A percentile compares a stretch with the other conserved stretches of the same genome.
Evolutionary conservation across 2,888 invertebrate species (phyloP).

Genomic region (Polylopha cassiicola): DNA sequence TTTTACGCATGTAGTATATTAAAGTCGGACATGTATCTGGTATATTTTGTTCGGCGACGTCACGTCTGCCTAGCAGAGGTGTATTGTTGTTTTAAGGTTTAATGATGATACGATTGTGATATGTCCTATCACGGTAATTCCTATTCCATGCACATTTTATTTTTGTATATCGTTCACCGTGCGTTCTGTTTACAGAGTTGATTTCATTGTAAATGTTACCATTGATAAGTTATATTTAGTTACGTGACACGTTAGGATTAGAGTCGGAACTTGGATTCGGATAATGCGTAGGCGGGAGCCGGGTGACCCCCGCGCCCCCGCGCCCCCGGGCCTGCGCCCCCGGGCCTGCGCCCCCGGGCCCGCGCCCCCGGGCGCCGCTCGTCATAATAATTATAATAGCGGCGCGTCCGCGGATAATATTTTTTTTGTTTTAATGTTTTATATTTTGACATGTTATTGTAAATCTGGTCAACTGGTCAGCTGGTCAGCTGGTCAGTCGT

Average conservation of each 20-base stretch:
- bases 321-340: too few species aligned
- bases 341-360: too few species aligned
- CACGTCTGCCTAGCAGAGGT: conserved; percentile 30
- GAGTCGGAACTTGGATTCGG: conserved; percentile 26
- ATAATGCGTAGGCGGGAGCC: conserved; percentile 5
- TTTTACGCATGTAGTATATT: conserved; percentile 49
- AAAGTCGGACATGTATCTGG: conserved; percentile 45
- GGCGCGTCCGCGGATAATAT: conserved; percentile 12
- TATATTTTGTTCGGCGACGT: conserved; percentile 48
- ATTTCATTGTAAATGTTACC: conserved; percentile 74
- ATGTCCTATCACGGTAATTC: conserved; percentile 69
- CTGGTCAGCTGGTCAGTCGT: conserved; percentile 44
- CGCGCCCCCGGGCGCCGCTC: too few species aligned
- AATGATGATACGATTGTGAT: conserved; percentile 59
- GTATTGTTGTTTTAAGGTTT: conserved; percentile 44
- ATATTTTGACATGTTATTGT: conserved; percentile 28
- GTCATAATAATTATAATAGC: too few species aligned
- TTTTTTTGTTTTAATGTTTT: conserved; percentile 17
- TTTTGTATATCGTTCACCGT: conserved; percentile 65
- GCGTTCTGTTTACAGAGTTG: conserved; percentile 53
- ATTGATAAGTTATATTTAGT: conserved; percentile 70
- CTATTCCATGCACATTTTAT: conserved; percentile 70
- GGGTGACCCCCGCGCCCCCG: not conserved
- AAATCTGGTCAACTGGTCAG: conserved; percentile 42
- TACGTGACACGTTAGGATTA: conserved; percentile 29